These are phyloP conservation scores for Phylloscopus collybita DNA, from an alignment of 2,797 vertebrate genomes.

Conservation along the genomic window DNA sequence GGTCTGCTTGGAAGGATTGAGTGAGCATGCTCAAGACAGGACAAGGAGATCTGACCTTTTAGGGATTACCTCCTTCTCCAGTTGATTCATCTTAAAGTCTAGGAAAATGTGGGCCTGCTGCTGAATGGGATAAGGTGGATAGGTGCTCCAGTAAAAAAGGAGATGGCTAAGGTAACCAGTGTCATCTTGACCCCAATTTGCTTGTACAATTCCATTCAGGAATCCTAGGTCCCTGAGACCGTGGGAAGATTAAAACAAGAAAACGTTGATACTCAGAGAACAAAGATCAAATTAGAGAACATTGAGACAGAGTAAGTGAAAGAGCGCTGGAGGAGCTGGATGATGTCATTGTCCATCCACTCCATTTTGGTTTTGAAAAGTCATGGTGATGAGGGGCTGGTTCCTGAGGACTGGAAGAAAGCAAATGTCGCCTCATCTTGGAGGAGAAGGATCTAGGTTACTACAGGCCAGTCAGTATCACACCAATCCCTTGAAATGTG, in stretches of 20 bases:
- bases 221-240: not conserved
- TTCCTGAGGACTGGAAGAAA: not conserved
- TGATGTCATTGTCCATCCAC: not conserved
- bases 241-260: not conserved
- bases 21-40: not conserved
- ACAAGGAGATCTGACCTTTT: not conserved
- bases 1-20: not conserved
- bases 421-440: not conserved
- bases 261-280: not conserved
- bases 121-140: no score
- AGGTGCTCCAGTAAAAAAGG: not conserved
- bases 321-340: not conserved
- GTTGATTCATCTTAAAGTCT: not conserved
- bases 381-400: not conserved
- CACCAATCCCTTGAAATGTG: not conserved
- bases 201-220: not conserved
- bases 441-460: not conserved
- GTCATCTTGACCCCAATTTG: not conserved
- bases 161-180: not conserved
- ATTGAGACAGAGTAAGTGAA: not conserved
- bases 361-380: not conserved
- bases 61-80: not conserved
- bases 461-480: not conserved
- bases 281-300: not conserved
- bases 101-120: not conserved